Conservation (phyloP, 2,888 invertebrate species). For the Acleris emargana region DNA sequence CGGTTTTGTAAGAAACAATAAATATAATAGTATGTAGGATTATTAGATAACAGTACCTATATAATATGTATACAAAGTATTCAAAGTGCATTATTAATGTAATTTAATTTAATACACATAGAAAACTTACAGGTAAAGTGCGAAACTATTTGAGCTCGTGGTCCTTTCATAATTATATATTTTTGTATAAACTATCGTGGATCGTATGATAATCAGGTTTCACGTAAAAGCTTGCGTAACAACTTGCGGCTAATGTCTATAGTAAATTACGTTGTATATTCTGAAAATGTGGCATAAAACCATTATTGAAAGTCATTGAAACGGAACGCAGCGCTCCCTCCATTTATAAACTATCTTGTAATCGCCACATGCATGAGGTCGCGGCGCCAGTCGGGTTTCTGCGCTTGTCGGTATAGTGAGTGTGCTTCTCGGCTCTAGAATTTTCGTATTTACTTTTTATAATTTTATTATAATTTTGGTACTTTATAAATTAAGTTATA, state of each 20-base stretch:
- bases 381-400: conserved; percentile 75
- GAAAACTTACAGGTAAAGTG: too few species aligned
- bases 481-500: conserved; percentile 52
- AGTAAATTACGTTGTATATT: not conserved
- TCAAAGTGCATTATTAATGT: too few species aligned
- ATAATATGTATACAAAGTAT: too few species aligned
- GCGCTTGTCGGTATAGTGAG: conserved; percentile 70
- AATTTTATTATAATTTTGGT: conserved; percentile 43
- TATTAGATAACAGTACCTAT: too few species aligned
- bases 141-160: too few species aligned
- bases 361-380: conserved; percentile 36
- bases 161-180: too few species aligned
- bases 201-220: too few species aligned
- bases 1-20: not conserved
- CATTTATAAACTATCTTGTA: conserved; percentile 31
- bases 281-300: conserved; percentile 28
- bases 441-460: conserved; percentile 70
- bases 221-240: too few species aligned
- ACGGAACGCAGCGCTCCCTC: conserved; percentile 35
- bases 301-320: conserved; percentile 31
- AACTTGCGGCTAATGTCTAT: too few species aligned
- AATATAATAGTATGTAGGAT: too few species aligned
- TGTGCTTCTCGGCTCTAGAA: conserved; percentile 63
- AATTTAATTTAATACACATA: too few species aligned
- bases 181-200: too few species aligned